phyloP scores from a whole-genome alignment of 1,140 invertebrate species.

The Cecropterus lyciades region DNA sequence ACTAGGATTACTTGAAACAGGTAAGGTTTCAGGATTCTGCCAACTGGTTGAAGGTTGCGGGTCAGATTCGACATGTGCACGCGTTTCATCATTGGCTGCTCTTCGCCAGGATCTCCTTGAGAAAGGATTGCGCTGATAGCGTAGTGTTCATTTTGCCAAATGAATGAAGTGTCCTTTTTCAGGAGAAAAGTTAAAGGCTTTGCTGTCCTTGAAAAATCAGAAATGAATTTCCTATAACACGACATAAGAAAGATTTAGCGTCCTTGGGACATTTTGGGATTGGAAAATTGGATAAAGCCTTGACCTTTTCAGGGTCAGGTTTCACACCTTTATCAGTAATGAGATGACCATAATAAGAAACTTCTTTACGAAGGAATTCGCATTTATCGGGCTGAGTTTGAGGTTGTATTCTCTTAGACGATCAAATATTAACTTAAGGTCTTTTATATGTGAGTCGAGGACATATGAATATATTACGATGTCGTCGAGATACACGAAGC shows the following conservation, averaged over 20 bases:
- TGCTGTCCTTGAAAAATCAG: constrained; percentile 5
- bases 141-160: constrained; percentile 5
- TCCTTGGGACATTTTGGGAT: constrained; percentile 1
- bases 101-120: not conserved
- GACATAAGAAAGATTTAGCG: constrained; percentile 9
- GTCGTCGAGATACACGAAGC: constrained; percentile 32
- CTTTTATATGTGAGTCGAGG: not conserved
- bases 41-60: too few species aligned
- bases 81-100: constrained; percentile 7
- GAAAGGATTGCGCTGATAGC: constrained; percentile 2
- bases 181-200: constrained; percentile 11
- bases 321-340: constrained; percentile 8
- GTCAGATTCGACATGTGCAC: constrained; percentile 3
- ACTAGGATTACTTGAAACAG: too few species aligned
- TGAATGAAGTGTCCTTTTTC: constrained; percentile 14
- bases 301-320: constrained; percentile 3
- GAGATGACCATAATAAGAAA: not conserved
- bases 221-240: constrained; percentile 22
- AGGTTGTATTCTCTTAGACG: constrained; percentile 1
- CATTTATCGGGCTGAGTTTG: constrained; percentile 24
- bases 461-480: constrained; percentile 24
- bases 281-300: constrained; percentile 4
- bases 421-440: not conserved
- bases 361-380: constrained; percentile 13
- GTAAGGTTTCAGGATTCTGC: too few species aligned